Conservation (phyloP, 35 echinoderm and acorn worm species). For the Stichopus chloronotus region DNA sequence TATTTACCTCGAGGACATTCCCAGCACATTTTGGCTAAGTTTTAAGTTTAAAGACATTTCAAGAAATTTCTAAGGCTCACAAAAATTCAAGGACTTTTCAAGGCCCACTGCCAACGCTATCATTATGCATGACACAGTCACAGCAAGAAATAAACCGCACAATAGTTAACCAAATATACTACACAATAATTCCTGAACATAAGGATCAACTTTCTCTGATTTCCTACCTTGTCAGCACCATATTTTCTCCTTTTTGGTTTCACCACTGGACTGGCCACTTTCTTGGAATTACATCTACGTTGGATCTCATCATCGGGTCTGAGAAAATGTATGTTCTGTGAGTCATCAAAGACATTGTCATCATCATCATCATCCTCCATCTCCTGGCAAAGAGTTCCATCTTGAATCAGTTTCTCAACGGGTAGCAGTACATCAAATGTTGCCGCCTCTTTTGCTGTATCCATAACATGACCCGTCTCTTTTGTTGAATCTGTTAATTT, state of each 20-base stretch:
- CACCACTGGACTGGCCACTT: background rate
- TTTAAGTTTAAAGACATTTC: too few relatives aligned
- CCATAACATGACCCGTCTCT: background rate
- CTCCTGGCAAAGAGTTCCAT: background rate
- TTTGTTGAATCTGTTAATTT: background rate
- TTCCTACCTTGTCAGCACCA: background rate
- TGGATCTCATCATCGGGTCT: background rate
- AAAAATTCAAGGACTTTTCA: too few relatives aligned
- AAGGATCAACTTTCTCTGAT: too few relatives aligned
- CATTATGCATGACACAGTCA: too few relatives aligned
- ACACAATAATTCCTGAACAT: too few relatives aligned
- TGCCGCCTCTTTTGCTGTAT: background rate
- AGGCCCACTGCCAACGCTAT: too few relatives aligned
- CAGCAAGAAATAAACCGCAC: too few relatives aligned
- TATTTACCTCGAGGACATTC: too few relatives aligned
- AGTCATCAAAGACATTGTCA: conserved; percentile 8
- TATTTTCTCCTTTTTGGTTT: background rate
- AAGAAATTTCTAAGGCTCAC: too few relatives aligned
- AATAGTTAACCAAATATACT: too few relatives aligned
- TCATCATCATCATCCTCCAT: conserved; percentile 20
- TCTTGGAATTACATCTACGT: background rate
- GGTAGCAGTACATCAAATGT: conserved; percentile 35
- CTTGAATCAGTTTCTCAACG: conserved; percentile 38
- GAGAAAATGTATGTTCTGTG: background rate
- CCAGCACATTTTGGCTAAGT: too few relatives aligned